These are phyloP conservation scores for Willowsia nigromaculata DNA, from an alignment of 2,888 invertebrate species.

Conservation along the genomic window DNA sequence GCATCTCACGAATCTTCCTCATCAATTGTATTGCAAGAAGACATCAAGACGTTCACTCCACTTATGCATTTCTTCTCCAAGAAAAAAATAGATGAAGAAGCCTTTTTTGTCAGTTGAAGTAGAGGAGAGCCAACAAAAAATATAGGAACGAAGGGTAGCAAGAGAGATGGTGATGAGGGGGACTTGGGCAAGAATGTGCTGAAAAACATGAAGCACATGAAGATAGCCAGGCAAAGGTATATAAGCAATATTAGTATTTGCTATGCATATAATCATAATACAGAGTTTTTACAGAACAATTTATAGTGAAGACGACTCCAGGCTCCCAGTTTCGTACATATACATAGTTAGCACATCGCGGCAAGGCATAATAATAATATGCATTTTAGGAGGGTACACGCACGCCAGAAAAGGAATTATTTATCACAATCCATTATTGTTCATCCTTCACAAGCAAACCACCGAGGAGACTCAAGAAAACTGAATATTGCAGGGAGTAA, in stretches of 20 bases:
- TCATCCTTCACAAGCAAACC: background rate
- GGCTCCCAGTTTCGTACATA: constrained; percentile 15
- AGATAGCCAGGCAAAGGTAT: background rate
- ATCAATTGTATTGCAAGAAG: constrained; percentile 2
- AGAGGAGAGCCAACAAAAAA: background rate
- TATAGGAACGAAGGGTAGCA: background rate
- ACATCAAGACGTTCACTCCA: constrained; percentile 5
- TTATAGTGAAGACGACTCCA: background rate
- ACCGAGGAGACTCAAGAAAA: background rate
- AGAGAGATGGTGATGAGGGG: background rate
- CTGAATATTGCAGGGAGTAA: background rate
- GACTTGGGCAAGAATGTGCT: constrained; percentile 49
- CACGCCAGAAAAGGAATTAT: constrained; percentile 12
- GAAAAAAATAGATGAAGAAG: constrained; percentile 28
- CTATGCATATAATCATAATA: background rate
- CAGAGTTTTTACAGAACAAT: background rate
- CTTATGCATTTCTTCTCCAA: background rate
- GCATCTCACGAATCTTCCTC: constrained; percentile 22
- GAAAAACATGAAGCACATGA: constrained; percentile 58
- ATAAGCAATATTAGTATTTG: no score
- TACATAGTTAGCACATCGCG: background rate
- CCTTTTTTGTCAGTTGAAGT: constrained; percentile 43
- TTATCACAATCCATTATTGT: constrained; percentile 21
- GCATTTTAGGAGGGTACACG: background rate
- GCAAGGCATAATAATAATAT: background rate